Conservation (phyloP, 2,113 vertebrate species). For the Aptenodytes patagonicus region DNA sequence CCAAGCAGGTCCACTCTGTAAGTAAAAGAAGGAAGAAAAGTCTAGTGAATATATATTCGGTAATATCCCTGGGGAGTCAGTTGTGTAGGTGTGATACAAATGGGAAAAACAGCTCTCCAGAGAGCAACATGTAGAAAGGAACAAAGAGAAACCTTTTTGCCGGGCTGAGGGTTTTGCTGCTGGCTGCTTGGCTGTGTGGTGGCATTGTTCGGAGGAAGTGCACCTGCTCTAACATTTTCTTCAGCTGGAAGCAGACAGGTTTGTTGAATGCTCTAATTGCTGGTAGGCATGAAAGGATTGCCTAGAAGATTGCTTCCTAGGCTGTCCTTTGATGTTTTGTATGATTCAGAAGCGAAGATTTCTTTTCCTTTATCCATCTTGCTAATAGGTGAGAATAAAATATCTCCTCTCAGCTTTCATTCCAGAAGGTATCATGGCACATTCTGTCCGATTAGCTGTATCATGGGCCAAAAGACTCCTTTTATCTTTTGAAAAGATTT, state of each 20-base stretch:
- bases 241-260: not conserved
- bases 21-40: not conserved
- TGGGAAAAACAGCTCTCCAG: not conserved
- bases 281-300: slow-evolving; percentile 56
- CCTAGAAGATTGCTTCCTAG: slow-evolving; percentile 52
- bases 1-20: not conserved
- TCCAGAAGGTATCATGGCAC: slow-evolving; percentile 2
- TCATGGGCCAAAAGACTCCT: slow-evolving; percentile 22
- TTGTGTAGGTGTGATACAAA: not conserved
- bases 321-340: slow-evolving; percentile 35
- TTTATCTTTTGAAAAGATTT: slow-evolving; percentile 43
- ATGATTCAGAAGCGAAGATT: not conserved
- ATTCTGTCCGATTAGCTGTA: slow-evolving; percentile 8
- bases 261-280: slow-evolving; percentile 52
- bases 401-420: slow-evolving; percentile 22
- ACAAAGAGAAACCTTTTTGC: slow-evolving; percentile 23
- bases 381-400: slow-evolving; percentile 57
- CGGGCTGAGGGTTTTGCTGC: not conserved
- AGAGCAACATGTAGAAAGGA: not conserved
- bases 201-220: not conserved
- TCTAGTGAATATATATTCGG: not conserved
- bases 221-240: not conserved
- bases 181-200: not conserved
- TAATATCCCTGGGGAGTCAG: not conserved
- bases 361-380: slow-evolving; percentile 46